A percentile compares a stretch with the other conserved stretches of the same genome.
Evolutionary conservation across 2,797 vertebrate species (phyloP).

Genomic region (Peromyscus attwateri): DNA sequence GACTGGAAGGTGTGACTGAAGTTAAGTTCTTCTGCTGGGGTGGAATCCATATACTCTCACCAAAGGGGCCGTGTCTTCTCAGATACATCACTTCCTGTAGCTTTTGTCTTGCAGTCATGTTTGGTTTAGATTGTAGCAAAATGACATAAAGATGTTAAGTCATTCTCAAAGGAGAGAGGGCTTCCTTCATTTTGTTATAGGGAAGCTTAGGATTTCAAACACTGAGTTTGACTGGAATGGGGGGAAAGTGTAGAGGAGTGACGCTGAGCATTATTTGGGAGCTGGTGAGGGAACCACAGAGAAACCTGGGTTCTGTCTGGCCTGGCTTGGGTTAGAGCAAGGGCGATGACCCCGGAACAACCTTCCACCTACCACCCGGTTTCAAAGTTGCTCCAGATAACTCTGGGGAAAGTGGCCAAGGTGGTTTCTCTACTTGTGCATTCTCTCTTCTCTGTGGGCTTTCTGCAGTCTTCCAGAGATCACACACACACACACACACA

Average conservation of each 20-base stretch:
- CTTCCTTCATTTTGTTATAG: background rate
- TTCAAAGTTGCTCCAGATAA: background rate
- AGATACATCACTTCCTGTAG: background rate
- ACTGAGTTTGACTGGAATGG: background rate
- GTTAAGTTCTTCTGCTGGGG: background rate
- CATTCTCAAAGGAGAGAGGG: background rate
- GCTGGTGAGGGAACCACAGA: background rate
- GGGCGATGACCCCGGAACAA: background rate
- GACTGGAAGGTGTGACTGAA: background rate
- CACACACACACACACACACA: background rate
- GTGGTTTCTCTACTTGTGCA: background rate
- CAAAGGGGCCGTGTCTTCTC: background rate
- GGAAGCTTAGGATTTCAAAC: background rate
- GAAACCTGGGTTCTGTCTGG: background rate
- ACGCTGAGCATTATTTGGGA: background rate
- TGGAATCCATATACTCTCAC: background rate
- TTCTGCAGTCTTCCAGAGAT: background rate
- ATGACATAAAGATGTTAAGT: background rate
- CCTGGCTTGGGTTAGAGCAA: background rate
- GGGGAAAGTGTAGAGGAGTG: too few species aligned
- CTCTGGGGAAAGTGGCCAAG: background rate
- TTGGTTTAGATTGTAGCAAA: background rate
- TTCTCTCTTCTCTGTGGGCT: background rate
- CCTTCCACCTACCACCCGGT: background rate
- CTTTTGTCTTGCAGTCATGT: constrained; percentile 9